Evolutionary conservation across 2,113 vertebrate species (phyloP).

Genomic region (Rhinichthys klamathensis): DNA sequence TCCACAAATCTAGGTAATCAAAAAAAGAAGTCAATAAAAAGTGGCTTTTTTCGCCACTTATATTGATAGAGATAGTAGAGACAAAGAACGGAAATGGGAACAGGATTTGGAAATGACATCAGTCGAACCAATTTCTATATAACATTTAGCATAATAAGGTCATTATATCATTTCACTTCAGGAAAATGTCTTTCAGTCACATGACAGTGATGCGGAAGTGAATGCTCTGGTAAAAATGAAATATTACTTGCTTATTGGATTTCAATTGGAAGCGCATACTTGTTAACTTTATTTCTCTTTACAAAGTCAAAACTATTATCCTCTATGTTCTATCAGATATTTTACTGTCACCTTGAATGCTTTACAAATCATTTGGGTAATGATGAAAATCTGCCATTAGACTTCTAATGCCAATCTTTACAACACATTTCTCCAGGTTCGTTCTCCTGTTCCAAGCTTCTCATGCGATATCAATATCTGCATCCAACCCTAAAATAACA

Average conservation of each 20-base stretch:
- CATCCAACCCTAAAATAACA: conserved; percentile 14
- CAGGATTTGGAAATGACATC: not conserved
- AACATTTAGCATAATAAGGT: not conserved
- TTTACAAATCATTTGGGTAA: not conserved
- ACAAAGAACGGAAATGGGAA: not conserved
- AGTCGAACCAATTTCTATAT: not conserved
- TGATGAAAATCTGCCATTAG: not conserved
- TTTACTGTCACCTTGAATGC: not conserved
- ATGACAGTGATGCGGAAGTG: not conserved
- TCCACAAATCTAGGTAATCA: no score
- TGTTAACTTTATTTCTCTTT: not conserved
- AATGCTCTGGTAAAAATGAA: not conserved
- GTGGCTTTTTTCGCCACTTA: not conserved
- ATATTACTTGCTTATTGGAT: not conserved
- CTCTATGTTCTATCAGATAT: not conserved
- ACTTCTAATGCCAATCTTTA: not conserved
- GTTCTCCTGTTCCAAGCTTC: not conserved
- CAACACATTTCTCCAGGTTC: no score
- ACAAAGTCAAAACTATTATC: not conserved
- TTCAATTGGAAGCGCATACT: not conserved
- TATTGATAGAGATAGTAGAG: not conserved
- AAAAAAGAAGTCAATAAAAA: no score
- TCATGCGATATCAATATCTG: not conserved
- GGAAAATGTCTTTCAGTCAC: not conserved
- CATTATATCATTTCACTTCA: not conserved